Base-by-base conservation (phyloP, 2,888 invertebrate species). In the Xanthostigma xanthostigma region DNA sequence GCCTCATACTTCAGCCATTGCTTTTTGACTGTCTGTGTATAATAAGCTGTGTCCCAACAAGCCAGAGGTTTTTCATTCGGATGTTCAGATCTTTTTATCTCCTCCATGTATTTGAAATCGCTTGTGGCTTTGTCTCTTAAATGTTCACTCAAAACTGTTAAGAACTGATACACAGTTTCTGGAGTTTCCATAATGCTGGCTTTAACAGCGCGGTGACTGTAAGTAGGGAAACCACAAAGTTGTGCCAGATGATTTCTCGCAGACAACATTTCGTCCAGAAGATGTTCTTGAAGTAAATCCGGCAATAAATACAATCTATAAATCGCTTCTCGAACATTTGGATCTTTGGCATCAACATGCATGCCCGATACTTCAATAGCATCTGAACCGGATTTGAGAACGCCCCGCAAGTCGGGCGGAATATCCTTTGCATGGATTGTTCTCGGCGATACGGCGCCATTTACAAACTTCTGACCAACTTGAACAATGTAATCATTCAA, bases 1-100 rank as follows among this genome's bases (percentile, higher is more conserved):
- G 78, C 75, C 10, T 79, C 79, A 0, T 81, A 79, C 51, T 82
- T 76, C 0, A 89, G 69, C 59, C 83, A 74, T 50, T 79, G 75
- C 0, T 75, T 76, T 63, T 84, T 87, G 0, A 84, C 80, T 61
- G 81, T 81, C 3, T 80, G 75, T 0, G 81, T 84, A 58, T 82
- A 89, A 64, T 89, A 94, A 0, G 91, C 84, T 0, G 89, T 84
- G 64, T 96, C 95, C 95, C 95, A 96, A 37, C 78, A 73, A 58
- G 74, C 73, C 1, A 81, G 62, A 0, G 58, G 54, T 2, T 56
- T 57, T 35, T 45, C 48, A 36, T 45, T 51, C 6, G 55, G 48
- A 11, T 45, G 48, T 53, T 64, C 64, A 6, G 48, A 53, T 65
- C 67, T 68, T 65, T 92, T 93, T 76, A 91, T 81, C 50, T 74